Conservation (phyloP, 2,113 vertebrate species). For the Scytalopus superciliaris region DNA sequence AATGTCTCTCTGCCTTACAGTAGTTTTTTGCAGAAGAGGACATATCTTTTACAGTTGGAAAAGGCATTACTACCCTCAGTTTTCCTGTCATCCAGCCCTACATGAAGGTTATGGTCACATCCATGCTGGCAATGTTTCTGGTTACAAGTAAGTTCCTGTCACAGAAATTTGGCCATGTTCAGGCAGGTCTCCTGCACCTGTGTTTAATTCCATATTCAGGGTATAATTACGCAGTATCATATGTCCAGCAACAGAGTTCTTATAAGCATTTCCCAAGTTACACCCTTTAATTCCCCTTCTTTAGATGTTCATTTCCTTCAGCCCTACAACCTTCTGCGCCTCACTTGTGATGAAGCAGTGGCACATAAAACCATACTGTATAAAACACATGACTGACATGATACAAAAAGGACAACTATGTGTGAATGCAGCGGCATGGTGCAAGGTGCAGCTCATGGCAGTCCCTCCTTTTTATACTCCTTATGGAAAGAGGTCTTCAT, state of each 20-base stretch:
- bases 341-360: neutral
- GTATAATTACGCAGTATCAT: neutral
- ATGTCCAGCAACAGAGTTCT: neutral
- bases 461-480: neutral
- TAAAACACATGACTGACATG: neutral
- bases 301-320: neutral
- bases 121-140: neutral
- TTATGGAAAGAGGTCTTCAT: neutral
- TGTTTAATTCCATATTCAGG: neutral
- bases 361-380: rapidly evolving
- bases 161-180: neutral
- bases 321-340: neutral
- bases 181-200: neutral
- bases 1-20: neutral
- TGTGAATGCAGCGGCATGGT: neutral
- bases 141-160: neutral
- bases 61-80: neutral
- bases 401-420: rapidly evolving
- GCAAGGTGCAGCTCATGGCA: neutral
- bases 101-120: neutral
- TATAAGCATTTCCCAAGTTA: neutral
- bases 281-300: neutral
- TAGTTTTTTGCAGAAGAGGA: neutral
- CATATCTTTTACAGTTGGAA: neutral
- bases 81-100: neutral